Conservation (phyloP, 2,888 invertebrate genomes). For the Oasisia sp. region DNA sequence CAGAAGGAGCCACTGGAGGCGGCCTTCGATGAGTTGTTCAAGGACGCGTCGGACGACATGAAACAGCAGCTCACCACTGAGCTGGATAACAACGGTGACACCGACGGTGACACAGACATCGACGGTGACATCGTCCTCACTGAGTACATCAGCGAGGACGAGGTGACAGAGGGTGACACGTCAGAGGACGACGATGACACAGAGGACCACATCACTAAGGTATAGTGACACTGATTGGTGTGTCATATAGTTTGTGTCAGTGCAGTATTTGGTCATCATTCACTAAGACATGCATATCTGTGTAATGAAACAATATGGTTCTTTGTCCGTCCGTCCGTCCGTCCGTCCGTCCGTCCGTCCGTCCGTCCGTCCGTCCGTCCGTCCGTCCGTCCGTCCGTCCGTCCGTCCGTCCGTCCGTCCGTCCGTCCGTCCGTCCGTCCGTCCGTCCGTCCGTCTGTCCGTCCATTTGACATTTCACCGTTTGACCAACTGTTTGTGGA, state of each 20-base stretch:
- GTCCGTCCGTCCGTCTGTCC: no score
- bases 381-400: no score
- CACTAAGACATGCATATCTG: neutral
- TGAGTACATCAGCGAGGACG: slow-evolving; percentile 61
- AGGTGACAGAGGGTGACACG: slow-evolving; percentile 43
- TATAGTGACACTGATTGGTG: slow-evolving; percentile 46
- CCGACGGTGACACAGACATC: slow-evolving; percentile 41
- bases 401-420: no score
- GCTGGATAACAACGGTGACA: neutral
- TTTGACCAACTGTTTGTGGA: no score
- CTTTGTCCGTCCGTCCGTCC: no score
- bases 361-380: no score
- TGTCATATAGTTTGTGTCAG: slow-evolving; percentile 54
- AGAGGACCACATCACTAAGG: slow-evolving; percentile 43
- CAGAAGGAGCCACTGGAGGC: slow-evolving; percentile 53
- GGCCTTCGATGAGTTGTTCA: slow-evolving; percentile 57
- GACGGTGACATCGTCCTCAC: slow-evolving; percentile 53
- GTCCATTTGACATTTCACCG: no score
- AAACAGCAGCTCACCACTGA: slow-evolving; percentile 54
- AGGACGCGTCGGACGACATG: slow-evolving; percentile 54
- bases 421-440: no score
- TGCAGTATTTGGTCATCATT: neutral
- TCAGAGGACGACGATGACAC: slow-evolving; percentile 48
- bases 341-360: no score
- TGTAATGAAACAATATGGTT: no score